Base-by-base conservation (phyloP, 1,140 invertebrate species). In the Cydia strobilella region DNA sequence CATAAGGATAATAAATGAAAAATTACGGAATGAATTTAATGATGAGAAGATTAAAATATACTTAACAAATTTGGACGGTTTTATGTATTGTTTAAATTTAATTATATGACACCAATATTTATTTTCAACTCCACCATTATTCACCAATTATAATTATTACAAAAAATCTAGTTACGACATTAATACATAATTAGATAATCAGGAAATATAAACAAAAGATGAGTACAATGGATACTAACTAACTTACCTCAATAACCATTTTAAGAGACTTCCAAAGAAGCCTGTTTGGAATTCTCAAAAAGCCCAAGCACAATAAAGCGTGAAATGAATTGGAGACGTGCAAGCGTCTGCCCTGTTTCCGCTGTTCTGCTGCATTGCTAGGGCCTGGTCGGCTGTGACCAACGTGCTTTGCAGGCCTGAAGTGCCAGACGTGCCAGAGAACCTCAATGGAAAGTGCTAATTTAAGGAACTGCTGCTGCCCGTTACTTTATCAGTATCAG, bases 281-380 rank as follows among this genome's bases (percentile, higher is more conserved):
- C 51, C 7, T 23, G 20, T n/a, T 59, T 23, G 54, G 31, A 69
- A 35, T 69, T 66, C 63, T 35, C 31, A 15, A 35, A 69, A 69
- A 39, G 15, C 27, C 15, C 35, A 1, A 9, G 18, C 27, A 69
- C 65, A 69, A 69, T 69, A 69, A 1, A 35, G 27, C 65, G 65
- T 69, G 65, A 35, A 69, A 69, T 69, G 27, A 39, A 69, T 69
- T 69, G 42, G 31, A 59, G 54, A 59, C 54, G 54, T 69, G 63
- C 31, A 18, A 59, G 20, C 13, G 65, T 42, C 18, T 69, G 13
- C 35, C 23, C 31, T 35, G 15, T 35, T 20, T n/a, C 27, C 65
- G 20, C 25, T 63, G 62, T 65, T 39, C 62, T 10, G 63, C 63
- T 31, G 65, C 65, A 69, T 69, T 18, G 25, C 65, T 69, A 9